Evolutionary conservation across 1,140 invertebrate genomes (phyloP).

Genomic region (Piezodorus guildinii): DNA sequence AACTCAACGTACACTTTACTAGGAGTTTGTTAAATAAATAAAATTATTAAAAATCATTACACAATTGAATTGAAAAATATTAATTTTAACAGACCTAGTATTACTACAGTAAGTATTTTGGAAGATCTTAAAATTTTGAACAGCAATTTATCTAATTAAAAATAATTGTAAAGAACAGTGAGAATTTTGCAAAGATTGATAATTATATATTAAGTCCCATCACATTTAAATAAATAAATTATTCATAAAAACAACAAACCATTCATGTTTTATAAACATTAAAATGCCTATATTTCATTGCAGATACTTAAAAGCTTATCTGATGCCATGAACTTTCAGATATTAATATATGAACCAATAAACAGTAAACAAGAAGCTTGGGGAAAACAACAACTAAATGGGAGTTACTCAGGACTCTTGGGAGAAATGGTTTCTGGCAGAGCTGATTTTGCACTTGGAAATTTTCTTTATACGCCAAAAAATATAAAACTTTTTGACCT

Average conservation of each 20-base stretch:
- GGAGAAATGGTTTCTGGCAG: slow-evolving; percentile 52
- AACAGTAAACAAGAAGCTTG: slow-evolving; percentile 47
- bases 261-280: not conserved
- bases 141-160: too few species aligned
- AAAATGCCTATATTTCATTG: slow-evolving; percentile 23
- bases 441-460: slow-evolving; percentile 62
- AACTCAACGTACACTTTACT: too few species aligned
- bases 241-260: not conserved
- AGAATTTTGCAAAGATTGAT: slow-evolving; percentile 29
- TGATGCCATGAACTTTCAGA: slow-evolving; percentile 54
- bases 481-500: slow-evolving; percentile 58
- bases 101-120: too few species aligned
- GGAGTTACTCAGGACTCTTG: slow-evolving; percentile 52
- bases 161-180: too few species aligned
- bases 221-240: too few species aligned
- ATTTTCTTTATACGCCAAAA: slow-evolving; percentile 58
- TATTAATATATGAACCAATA: slow-evolving; percentile 47
- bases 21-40: too few species aligned
- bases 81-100: too few species aligned
- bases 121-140: too few species aligned
- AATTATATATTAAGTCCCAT: slow-evolving; percentile 4
- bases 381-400: slow-evolving; percentile 47
- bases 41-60: too few species aligned
- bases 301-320: slow-evolving; percentile 55
- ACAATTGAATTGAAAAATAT: too few species aligned